Evolutionary conservation across 2,113 vertebrate genomes (phyloP).

Genomic region (Rhabdornis inornatus): DNA sequence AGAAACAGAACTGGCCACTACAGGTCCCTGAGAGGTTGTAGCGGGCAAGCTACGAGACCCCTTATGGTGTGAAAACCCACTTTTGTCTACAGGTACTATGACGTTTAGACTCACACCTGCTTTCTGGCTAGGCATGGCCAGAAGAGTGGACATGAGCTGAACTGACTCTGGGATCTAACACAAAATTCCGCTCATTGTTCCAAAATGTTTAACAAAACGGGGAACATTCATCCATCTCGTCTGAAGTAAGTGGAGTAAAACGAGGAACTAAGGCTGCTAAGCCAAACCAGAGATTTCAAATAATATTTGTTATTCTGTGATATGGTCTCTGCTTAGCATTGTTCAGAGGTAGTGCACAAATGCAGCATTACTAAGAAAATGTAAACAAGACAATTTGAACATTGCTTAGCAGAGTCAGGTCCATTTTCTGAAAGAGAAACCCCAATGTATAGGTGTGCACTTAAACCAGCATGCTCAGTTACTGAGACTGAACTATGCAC

Average conservation of each 20-base stretch:
- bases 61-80: background rate
- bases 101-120: background rate
- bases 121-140: background rate
- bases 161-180: background rate
- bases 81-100: background rate
- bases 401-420: background rate
- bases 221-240: background rate
- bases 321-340: conserved; percentile 27
- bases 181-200: background rate
- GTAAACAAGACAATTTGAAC: conserved; percentile 42
- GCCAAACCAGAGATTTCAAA: background rate
- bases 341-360: conserved; percentile 43
- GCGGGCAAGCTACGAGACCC: background rate
- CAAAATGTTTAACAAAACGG: background rate
- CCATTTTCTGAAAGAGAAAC: background rate
- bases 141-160: background rate
- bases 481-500: fast-evolving
- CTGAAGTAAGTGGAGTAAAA: background rate
- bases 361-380: conserved; percentile 37
- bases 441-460: background rate
- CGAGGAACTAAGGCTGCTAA: background rate
- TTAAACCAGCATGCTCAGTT: background rate
- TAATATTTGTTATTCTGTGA: background rate
- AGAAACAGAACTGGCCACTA: background rate
- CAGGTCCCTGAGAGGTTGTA: conserved; percentile 42